A percentile compares a stretch with the other conserved stretches of the same genome.
Conservation (phyloP, 2,113 vertebrate genomes). For the Tiliqua scincoides region DNA sequence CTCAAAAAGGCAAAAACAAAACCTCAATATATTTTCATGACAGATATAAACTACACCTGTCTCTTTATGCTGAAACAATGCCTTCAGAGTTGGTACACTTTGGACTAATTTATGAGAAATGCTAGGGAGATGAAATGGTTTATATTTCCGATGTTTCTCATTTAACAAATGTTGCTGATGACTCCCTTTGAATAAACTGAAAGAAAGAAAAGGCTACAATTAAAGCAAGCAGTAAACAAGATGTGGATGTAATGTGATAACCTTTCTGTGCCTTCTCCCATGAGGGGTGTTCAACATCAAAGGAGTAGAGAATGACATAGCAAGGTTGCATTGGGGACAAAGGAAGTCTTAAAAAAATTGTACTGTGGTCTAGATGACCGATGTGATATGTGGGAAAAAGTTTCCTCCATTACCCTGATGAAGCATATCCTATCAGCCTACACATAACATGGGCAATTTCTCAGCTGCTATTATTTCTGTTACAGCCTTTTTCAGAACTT, state of each 20-base stretch:
- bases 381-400: no score
- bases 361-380: no score
- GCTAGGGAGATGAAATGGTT: constrained; percentile 50
- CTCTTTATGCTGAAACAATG: constrained; percentile 55
- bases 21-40: constrained; percentile 33
- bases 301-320: no score
- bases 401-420: no score
- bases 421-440: no score
- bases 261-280: no score
- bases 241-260: not conserved
- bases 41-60: constrained; percentile 65
- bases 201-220: constrained; percentile 30
- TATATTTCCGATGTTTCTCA: constrained; percentile 56
- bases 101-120: constrained; percentile 63
- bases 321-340: no score
- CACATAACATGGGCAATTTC: not conserved
- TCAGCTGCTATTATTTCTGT: no score
- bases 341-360: no score
- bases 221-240: constrained; percentile 40
- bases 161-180: constrained; percentile 44
- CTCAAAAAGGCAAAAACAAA: constrained; percentile 33
- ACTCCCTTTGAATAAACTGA: constrained; percentile 68
- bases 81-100: constrained; percentile 49
- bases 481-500: no score
- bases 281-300: no score